Percentiles rank a stretch among this genome's conserved stretches.
phyloP scores from a whole-genome alignment of 2,797 vertebrate genomes.

The Glyptemys insculpta region DNA sequence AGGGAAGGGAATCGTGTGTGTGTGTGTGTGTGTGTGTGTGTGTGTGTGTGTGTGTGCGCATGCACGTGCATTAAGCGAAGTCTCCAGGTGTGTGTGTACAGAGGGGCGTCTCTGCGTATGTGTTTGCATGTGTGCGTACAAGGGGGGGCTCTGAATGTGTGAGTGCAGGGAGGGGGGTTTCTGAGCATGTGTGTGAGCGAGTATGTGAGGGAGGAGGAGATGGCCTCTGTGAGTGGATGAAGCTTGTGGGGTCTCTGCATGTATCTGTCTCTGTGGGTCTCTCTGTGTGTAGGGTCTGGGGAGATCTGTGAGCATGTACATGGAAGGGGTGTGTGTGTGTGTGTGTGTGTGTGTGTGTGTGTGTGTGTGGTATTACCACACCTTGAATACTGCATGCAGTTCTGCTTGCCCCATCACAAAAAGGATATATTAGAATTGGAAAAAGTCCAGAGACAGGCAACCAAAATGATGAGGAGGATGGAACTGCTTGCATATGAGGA shows the following conservation, averaged over 20 bases:
- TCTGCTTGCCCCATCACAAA: not conserved
- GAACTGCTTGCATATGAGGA: not conserved
- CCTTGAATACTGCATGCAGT: not conserved
- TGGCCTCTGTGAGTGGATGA: not conserved
- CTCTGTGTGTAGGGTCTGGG: not conserved
- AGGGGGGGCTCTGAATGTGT: not conserved
- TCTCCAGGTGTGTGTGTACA: not conserved
- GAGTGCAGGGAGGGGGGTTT: not conserved
- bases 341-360: no score
- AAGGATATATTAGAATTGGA: not conserved
- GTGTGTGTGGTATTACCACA: not conserved
- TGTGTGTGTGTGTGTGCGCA: not conserved
- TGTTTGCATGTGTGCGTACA: no score
- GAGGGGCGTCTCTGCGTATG: not conserved
- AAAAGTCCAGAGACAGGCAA: not conserved
- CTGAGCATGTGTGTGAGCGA: no score
- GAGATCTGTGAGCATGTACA: not conserved
- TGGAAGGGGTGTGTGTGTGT: not conserved
- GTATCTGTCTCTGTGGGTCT: not conserved
- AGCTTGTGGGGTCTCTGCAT: not conserved
- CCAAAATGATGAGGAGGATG: not conserved
- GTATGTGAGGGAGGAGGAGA: not conserved
- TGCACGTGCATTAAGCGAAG: no score
- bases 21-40: fast-evolving
- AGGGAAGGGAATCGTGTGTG: fast-evolving